Conservation (phyloP, 2,797 vertebrate species). For the Lepilemur septentrionalis region DNA sequence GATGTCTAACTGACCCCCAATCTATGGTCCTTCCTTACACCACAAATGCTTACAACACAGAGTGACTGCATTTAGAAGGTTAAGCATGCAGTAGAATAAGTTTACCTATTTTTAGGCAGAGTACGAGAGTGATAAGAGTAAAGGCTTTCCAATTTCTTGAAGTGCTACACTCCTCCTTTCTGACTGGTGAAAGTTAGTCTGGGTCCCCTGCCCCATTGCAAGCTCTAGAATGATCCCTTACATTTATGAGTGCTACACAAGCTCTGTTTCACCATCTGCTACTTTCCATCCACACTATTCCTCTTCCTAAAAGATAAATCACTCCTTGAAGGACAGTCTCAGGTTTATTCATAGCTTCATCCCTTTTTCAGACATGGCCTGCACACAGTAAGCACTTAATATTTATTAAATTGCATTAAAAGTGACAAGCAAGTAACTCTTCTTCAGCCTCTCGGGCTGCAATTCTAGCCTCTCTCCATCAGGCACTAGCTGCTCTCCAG, state of each 20-base stretch:
- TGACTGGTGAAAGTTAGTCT: not conserved
- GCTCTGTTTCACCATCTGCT: not conserved
- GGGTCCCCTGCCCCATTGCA: not conserved
- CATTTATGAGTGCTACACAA: not conserved
- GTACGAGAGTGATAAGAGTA: not conserved
- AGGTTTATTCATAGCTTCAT: not conserved
- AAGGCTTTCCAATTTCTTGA: not conserved
- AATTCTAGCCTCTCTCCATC: not conserved
- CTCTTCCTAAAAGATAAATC: not conserved
- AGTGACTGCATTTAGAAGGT: not conserved
- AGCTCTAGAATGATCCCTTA: not conserved
- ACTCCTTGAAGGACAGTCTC: not conserved
- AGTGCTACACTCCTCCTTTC: not conserved
- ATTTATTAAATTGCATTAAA: not conserved
- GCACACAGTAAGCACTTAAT: not conserved
- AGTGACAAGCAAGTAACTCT: not conserved
- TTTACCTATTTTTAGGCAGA: not conserved
- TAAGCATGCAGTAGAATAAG: no score
- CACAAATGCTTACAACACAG: not conserved
- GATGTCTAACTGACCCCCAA: not conserved
- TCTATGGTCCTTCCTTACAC: not conserved
- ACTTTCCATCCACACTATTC: not conserved
- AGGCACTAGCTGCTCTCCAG: not conserved
- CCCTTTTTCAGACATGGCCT: not conserved
- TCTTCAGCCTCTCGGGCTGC: not conserved